phyloP scores from a whole-genome alignment of 2,888 invertebrate genomes.

The Campoletis raptor region DNA sequence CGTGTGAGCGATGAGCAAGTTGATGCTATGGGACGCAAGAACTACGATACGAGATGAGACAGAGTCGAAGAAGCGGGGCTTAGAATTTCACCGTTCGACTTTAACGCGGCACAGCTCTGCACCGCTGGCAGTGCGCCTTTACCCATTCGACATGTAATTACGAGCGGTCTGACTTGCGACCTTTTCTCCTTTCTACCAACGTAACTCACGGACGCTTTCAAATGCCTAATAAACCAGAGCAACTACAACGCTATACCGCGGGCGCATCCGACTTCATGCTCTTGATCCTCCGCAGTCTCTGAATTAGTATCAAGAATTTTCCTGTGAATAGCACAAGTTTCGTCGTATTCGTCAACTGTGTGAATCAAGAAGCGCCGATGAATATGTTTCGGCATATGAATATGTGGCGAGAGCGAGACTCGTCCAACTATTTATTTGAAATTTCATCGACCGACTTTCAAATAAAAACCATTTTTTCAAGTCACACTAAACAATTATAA shows the following conservation, averaged over 20 bases:
- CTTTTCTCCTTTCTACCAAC: conserved; percentile 29
- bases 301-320: conserved; percentile 1
- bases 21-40: conserved; percentile 12
- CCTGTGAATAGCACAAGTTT: conserved; percentile 1
- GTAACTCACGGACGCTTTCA: background rate
- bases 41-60: conserved; percentile 10
- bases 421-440: too few species aligned
- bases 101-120: conserved; percentile 54
- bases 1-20: background rate
- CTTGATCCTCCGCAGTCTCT: background rate
- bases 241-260: background rate
- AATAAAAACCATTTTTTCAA: too few species aligned
- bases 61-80: conserved; percentile 25
- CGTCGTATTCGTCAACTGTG: background rate
- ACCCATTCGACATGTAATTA: conserved; percentile 69
- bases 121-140: conserved; percentile 39
- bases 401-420: too few species aligned
- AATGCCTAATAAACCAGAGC: background rate
- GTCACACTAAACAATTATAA: too few species aligned
- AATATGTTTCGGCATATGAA: background rate
- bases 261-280: background rate
- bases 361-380: background rate
- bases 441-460: too few species aligned
- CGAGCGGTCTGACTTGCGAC: conserved; percentile 33
- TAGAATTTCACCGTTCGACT: conserved; percentile 55